Conservation (phyloP, 2,888 invertebrate species). For the Ennomos quercinarius region DNA sequence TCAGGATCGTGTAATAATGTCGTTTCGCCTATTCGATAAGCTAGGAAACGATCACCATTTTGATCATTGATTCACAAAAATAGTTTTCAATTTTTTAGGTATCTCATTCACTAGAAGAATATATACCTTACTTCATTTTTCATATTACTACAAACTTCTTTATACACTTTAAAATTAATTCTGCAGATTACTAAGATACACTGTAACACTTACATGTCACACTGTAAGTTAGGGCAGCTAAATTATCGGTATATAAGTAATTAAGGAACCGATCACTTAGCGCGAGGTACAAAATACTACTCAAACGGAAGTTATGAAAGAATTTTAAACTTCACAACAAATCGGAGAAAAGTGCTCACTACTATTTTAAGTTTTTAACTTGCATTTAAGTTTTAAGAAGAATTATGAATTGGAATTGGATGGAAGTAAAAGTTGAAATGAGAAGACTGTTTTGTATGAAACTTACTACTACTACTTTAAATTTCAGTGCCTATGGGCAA, state of each 20-base stretch:
- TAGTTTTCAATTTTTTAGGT: no score
- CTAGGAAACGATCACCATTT: slow-evolving; percentile 11
- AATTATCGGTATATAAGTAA: no score
- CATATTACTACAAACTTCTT: no score
- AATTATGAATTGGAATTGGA: slow-evolving; percentile 73
- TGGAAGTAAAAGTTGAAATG: slow-evolving; percentile 62
- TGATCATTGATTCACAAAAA: no score
- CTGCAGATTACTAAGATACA: no score
- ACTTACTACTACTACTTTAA: slow-evolving; percentile 31
- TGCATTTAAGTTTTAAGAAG: slow-evolving; percentile 73
- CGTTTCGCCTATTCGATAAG: slow-evolving; percentile 30
- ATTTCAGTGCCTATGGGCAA: not conserved
- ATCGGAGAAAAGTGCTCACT: slow-evolving; percentile 60
- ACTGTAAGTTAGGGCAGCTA: no score
- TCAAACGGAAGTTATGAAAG: slow-evolving; percentile 47
- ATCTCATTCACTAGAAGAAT: no score
- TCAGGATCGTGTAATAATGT: slow-evolving; percentile 49
- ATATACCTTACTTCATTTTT: no score
- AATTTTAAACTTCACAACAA: slow-evolving; percentile 57
- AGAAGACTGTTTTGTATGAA: slow-evolving; percentile 46
- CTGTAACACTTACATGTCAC: no score
- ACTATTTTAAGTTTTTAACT: slow-evolving; percentile 75
- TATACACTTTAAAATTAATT: no score
- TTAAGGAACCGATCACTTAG: slow-evolving; percentile 1
- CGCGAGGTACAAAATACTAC: slow-evolving; percentile 40